Evolutionary conservation across 2,888 invertebrate genomes (phyloP), one percentile per base, ranked within the genome.

Genomic region (Tuta absoluta): DNA sequence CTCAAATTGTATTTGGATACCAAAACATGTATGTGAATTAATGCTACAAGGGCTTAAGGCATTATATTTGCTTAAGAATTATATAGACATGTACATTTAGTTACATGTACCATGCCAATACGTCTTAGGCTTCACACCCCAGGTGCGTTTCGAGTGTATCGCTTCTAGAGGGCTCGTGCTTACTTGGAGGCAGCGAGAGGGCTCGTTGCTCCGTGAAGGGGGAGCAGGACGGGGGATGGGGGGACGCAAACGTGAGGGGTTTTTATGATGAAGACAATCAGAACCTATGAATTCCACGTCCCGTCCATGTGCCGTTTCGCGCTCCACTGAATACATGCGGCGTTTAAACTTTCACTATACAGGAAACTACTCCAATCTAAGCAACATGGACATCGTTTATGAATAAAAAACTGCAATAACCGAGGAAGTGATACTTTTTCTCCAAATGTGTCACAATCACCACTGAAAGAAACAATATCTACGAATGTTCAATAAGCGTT

Each of bases 261-360:
- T 81, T 89, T 77, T 80, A 82, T 79, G 79, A 88, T 85, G 79
- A 83, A 82, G 76, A 86, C 81, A 86, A 86, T 84, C 85, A 86
- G 78, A 76, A 76, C 75, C 76, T 75, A 76, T 76, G 72, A 79
- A 78, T 75, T 72, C 74, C 80, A 77, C 80, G 82, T 80, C 69
- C 75, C 67, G 66, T 63, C 76, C 76, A 76, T 78, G 75, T 78
- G 77, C 74, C 78, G 71, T 77, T 80, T 77, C 68, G 69, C 71
- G 72, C 75, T 73, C 76, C 74, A 71, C 75, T 79, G 75, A 76
- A 79, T 78, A 79, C 62, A 62, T 62, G 53, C 49, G 33, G 7
- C n/a, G 61, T 61, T 60, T 48, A 61, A 49, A 33, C 61, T 61
- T 61, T 61, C 49, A 33, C 61, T 49, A 45, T 38, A 58, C 21